Percentiles rank a stretch among this genome's conserved stretches.
Conservation (phyloP, 30 jellyfish, hydroid and myxozoan genomes). For the Rhopilema esculentum region DNA sequence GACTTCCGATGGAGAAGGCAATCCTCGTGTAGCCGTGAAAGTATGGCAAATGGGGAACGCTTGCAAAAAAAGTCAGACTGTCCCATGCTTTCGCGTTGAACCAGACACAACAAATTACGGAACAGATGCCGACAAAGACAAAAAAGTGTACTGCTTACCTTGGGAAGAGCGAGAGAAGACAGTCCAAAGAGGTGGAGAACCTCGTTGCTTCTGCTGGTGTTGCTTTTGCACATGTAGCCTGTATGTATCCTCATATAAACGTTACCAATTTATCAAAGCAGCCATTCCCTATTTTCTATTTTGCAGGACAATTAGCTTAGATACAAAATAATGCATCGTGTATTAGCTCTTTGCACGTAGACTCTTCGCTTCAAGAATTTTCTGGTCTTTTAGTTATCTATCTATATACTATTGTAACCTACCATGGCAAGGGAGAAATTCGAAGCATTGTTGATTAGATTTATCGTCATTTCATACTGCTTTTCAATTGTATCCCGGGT, state of each 20-base stretch:
- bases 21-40: neutral
- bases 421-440: too few relatives aligned
- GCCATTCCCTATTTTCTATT: too few relatives aligned
- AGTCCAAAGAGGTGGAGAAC: neutral
- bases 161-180: conserved; percentile 50
- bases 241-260: conserved; percentile 30
- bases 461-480: too few relatives aligned
- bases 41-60: conserved; percentile 63
- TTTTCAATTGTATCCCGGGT: too few relatives aligned
- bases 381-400: neutral
- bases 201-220: conserved; percentile 79
- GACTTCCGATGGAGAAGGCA: neutral
- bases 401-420: neutral
- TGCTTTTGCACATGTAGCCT: conserved; percentile 63
- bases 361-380: too few relatives aligned
- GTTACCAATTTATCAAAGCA: too few relatives aligned
- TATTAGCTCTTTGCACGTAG: too few relatives aligned
- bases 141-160: conserved; percentile 37
- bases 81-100: conserved; percentile 65
- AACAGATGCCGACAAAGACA: conserved; percentile 2
- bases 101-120: conserved; percentile 14
- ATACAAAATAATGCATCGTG: too few relatives aligned
- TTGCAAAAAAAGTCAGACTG: conserved; percentile 1
- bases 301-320: too few relatives aligned
- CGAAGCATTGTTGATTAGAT: too few relatives aligned